Evolutionary conservation across 35 echinoderm and acorn worm species (phyloP).

Genomic region (Holothuria glaberrima): DNA sequence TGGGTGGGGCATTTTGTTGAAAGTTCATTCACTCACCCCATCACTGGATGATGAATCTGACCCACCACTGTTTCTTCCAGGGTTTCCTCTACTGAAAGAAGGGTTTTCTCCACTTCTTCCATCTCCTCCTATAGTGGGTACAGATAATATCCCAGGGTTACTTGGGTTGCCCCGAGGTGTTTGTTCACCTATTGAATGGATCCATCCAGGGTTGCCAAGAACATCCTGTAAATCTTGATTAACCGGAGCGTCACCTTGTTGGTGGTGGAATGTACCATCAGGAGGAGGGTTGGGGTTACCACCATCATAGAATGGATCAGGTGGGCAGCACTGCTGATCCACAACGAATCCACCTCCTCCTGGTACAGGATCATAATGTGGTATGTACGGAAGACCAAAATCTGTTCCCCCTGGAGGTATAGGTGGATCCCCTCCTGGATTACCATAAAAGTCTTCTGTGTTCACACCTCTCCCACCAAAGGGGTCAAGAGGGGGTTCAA

Average conservation of each 20-base stretch:
- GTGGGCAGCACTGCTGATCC: constrained; percentile 11
- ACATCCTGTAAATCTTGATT: constrained; percentile 26
- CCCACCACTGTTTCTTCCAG: background rate
- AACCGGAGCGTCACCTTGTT: background rate
- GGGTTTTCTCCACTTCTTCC: background rate
- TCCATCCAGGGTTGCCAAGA: constrained; percentile 29
- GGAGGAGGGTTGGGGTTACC: background rate
- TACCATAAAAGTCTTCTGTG: background rate
- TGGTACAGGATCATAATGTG: background rate
- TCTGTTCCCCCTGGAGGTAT: constrained; percentile 1
- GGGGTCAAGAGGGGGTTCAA: background rate
- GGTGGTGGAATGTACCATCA: constrained; percentile 22
- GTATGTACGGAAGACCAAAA: background rate
- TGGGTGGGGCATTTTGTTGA: too few relatives aligned
- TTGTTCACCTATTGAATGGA: background rate
- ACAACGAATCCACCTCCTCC: background rate
- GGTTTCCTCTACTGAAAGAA: background rate
- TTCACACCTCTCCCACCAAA: background rate
- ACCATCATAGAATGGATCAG: constrained; percentile 10
- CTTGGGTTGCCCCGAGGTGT: background rate
- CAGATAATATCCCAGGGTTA: background rate
- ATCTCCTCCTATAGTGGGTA: too few relatives aligned
- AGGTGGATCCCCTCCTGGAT: background rate
- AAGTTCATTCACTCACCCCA: background rate
- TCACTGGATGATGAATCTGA: background rate